A percentile compares a stretch with the other conserved stretches of the same genome.
phyloP scores from a whole-genome alignment of 2,113 vertebrate species.

The Porphyrio hochstetteri region DNA sequence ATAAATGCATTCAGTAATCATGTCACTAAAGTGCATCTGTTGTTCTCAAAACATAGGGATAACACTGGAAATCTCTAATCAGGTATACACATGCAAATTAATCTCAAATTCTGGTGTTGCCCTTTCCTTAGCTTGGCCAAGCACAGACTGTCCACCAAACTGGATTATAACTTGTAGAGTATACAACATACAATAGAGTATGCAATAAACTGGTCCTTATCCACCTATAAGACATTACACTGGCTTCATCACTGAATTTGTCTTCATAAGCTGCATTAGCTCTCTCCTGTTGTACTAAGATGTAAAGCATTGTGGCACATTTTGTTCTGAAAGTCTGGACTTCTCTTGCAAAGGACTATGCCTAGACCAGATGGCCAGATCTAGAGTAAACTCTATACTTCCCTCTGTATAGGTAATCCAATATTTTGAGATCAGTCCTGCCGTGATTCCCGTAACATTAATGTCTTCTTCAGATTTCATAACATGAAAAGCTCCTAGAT shows the following conservation, averaged over 20 bases:
- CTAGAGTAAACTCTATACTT: neutral
- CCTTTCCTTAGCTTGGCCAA: neutral
- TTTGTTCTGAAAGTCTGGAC: neutral
- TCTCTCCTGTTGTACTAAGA: neutral
- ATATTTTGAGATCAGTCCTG: neutral
- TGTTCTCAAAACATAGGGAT: neutral
- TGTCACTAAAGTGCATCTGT: neutral
- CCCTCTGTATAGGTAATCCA: neutral
- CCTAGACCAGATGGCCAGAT: neutral
- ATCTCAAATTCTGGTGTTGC: neutral
- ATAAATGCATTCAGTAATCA: neutral
- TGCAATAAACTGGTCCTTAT: neutral
- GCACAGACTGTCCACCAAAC: neutral
- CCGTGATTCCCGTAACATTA: accelerated
- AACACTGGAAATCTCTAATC: neutral
- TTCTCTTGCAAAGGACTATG: neutral
- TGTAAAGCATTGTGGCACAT: neutral
- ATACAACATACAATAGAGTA: neutral
- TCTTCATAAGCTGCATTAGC: neutral
- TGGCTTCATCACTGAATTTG: neutral
- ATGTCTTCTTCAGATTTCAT: neutral
- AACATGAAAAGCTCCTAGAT: neutral
- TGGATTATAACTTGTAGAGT: neutral
- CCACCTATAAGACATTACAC: neutral
- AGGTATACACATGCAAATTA: neutral